phyloP scores from a whole-genome alignment of 2,888 invertebrate genomes.

The Pteria penguin region DNA sequence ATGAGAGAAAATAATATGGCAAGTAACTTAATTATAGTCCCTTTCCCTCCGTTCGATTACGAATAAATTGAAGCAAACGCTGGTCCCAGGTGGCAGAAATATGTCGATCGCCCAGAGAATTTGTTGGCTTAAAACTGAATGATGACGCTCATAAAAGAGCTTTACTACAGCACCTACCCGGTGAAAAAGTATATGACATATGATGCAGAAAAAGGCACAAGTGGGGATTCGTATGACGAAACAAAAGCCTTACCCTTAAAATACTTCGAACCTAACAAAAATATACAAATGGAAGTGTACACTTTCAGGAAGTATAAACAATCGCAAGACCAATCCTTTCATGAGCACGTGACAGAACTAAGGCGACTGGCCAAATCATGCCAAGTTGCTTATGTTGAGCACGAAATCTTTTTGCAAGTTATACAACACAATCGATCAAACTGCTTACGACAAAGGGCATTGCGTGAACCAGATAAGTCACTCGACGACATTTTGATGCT shows the following conservation, averaged over 20 bases:
- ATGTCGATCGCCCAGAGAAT: too few species aligned
- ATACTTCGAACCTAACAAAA: constrained; percentile 47
- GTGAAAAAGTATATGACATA: too few species aligned
- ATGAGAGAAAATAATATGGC: too few species aligned
- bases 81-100: too few species aligned
- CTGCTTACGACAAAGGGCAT: constrained; percentile 34
- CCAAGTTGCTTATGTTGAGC: constrained; percentile 42
- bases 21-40: too few species aligned
- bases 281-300: constrained; percentile 49
- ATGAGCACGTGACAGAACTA: constrained; percentile 52
- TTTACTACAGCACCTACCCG: too few species aligned
- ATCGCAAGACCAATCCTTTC: constrained; percentile 38
- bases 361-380: constrained; percentile 44
- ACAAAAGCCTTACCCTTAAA: constrained; percentile 33
- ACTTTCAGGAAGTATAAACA: constrained; percentile 45
- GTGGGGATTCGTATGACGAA: constrained; percentile 21
- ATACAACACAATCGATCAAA: constrained; percentile 53
- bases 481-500: not conserved
- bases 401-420: constrained; percentile 44
- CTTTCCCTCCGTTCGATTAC: too few species aligned
- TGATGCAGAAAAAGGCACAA: constrained; percentile 36
- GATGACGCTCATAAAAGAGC: too few species aligned
- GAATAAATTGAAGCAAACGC: too few species aligned
- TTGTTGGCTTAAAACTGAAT: too few species aligned
- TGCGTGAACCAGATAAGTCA: not conserved